Conservation (phyloP, 2,113 vertebrate species). For the Potamarius usumacintae region DNA sequence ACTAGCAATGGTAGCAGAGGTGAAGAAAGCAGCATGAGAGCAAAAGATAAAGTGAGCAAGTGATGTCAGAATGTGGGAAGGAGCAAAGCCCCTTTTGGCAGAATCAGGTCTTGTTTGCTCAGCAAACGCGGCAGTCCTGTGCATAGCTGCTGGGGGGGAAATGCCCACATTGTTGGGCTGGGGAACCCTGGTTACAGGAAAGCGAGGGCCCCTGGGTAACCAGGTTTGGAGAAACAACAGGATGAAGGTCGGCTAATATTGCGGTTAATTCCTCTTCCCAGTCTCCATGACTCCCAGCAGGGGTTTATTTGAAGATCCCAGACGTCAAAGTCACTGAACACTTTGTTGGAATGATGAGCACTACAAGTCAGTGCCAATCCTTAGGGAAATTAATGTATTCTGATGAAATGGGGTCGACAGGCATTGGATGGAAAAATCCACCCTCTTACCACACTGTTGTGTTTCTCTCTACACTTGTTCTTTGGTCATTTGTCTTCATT, state of each 20-base stretch:
- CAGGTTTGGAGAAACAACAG: slow-evolving; percentile 90
- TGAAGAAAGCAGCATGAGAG: slow-evolving; percentile 59
- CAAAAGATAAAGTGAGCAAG: slow-evolving; percentile 62
- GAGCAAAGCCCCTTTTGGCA: slow-evolving; percentile 69
- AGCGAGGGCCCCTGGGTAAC: slow-evolving; percentile 79
- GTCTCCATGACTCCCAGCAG: slow-evolving; percentile 94
- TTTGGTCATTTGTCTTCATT: slow-evolving; percentile 26
- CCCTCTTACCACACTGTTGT: slow-evolving; percentile 41
- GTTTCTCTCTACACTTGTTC: slow-evolving; percentile 41
- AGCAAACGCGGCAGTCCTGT: slow-evolving; percentile 82
- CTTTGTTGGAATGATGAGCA: slow-evolving; percentile 84
- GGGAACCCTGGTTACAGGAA: slow-evolving; percentile 95
- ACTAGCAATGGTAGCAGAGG: slow-evolving; percentile 52
- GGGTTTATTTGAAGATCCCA: slow-evolving; percentile 99
- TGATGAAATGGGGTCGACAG: slow-evolving; percentile 68
- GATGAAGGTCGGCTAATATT: slow-evolving; percentile 98
- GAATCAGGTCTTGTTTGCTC: slow-evolving; percentile 88
- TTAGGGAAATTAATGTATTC: slow-evolving; percentile 92
- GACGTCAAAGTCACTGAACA: slow-evolving; percentile 84
- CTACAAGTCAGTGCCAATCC: slow-evolving; percentile 81
- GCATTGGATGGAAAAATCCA: slow-evolving; percentile 50
- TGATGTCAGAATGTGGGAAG: slow-evolving; percentile 75
- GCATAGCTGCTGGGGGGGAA: slow-evolving; percentile 86
- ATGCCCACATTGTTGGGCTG: slow-evolving; percentile 90
- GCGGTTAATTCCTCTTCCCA: slow-evolving; percentile 90